Evolutionary conservation across 1,140 invertebrate genomes (phyloP).

Genomic region (Melipona quadrifasciata): DNA sequence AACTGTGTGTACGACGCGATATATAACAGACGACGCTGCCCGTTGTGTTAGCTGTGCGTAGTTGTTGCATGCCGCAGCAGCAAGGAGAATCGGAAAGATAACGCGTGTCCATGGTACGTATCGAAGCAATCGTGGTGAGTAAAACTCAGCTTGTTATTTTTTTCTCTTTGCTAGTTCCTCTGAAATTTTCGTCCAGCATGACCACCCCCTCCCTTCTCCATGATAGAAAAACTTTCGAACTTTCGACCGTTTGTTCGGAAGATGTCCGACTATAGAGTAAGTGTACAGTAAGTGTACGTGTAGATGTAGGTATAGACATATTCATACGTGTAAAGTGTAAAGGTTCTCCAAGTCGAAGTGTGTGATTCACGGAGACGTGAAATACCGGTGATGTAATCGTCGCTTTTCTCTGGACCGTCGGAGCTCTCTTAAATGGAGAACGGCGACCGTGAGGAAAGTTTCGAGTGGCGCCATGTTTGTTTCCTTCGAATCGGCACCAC

Average conservation of each 20-base stretch:
- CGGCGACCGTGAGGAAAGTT: not conserved
- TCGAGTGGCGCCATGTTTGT: not conserved
- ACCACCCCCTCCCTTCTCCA: not conserved
- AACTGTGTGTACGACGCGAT: constrained; percentile 37
- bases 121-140: constrained; percentile 61
- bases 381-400: not conserved
- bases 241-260: not conserved
- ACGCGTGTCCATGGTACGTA: constrained; percentile 56
- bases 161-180: constrained; percentile 49
- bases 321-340: not conserved
- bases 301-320: not conserved
- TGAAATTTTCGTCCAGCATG: not conserved
- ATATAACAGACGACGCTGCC: constrained; percentile 47
- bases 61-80: constrained; percentile 55
- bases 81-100: not conserved
- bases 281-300: not conserved
- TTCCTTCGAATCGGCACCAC: not conserved
- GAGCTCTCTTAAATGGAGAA: not conserved
- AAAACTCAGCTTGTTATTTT: constrained; percentile 51
- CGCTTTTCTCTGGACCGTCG: not conserved
- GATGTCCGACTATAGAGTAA: not conserved
- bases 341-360: not conserved
- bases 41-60: constrained; percentile 56
- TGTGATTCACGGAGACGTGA: not conserved
- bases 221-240: not conserved